Percentiles rank a stretch among this genome's conserved stretches.
These are phyloP conservation scores for Manis crassicaudata DNA, from an alignment of 2,797 vertebrate species.

Conservation along the genomic window DNA sequence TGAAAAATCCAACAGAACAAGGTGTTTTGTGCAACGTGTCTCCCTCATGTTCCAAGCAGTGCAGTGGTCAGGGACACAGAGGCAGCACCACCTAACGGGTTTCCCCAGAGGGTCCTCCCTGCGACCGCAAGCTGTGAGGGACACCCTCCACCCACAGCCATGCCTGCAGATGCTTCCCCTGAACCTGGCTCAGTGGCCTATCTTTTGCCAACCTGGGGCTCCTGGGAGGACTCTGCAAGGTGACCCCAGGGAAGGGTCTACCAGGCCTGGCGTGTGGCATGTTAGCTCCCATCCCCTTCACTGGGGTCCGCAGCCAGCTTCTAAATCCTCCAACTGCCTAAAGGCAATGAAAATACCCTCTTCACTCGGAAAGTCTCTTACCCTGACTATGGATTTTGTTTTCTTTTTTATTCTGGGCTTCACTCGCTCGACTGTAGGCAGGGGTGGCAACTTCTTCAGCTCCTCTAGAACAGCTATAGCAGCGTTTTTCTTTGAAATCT, in stretches of 20 bases:
- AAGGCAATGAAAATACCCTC: accelerated
- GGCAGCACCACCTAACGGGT: accelerated
- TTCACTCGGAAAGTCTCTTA: constrained; percentile 76
- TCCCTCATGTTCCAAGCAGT: not conserved
- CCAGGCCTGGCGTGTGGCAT: accelerated
- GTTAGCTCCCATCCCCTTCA: not conserved
- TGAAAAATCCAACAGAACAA: not conserved
- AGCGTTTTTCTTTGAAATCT: constrained; percentile 99
- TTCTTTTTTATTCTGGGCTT: constrained; percentile 99
- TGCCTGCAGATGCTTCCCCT: not conserved
- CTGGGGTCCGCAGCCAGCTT: not conserved
- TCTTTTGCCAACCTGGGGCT: not conserved
- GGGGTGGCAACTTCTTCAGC: constrained; percentile 93
- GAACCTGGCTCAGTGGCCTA: accelerated
- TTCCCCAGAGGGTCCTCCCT: not conserved
- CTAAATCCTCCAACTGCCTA: not conserved
- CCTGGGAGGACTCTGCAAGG: not conserved
- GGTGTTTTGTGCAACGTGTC: not conserved
- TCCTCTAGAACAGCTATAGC: constrained; percentile 95
- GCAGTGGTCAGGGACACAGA: accelerated
- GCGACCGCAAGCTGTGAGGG: not conserved
- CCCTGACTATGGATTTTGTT: constrained; percentile 98
- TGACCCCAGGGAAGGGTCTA: not conserved
- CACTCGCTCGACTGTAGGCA: constrained; percentile 94
- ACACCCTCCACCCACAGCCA: not conserved